Evolutionary conservation across 1,140 invertebrate genomes (phyloP).

Genomic region (Pachyrhynchus sulphureomaculatus): DNA sequence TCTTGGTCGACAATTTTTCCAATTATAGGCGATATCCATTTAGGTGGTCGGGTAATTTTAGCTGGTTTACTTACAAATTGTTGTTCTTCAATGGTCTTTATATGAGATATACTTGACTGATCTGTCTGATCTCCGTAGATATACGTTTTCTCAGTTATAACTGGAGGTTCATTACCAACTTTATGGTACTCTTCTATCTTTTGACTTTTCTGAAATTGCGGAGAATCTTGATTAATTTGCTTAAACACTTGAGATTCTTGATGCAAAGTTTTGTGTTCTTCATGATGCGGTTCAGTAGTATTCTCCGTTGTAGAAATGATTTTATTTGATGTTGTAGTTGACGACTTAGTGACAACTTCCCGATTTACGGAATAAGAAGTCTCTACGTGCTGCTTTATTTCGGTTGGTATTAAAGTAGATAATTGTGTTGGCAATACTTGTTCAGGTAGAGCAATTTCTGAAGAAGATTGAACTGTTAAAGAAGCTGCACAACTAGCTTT

Average conservation of each 20-base stretch:
- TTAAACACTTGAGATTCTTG: constrained; percentile 48
- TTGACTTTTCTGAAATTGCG: constrained; percentile 50
- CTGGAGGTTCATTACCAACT: constrained; percentile 46
- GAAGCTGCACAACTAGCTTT: constrained; percentile 66
- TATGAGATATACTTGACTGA: constrained; percentile 17
- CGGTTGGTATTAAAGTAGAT: constrained; percentile 8
- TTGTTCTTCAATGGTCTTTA: constrained; percentile 27
- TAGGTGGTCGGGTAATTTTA: constrained; percentile 62
- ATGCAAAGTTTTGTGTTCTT: constrained; percentile 49
- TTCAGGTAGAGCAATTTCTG: constrained; percentile 47
- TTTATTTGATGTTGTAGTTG: constrained; percentile 46
- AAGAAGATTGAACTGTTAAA: constrained; percentile 55
- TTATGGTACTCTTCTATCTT: constrained; percentile 58
- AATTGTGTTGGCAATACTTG: background rate
- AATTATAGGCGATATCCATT: constrained; percentile 68
- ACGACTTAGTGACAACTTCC: constrained; percentile 52
- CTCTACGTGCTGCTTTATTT: constrained; percentile 39
- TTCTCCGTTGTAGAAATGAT: constrained; percentile 36
- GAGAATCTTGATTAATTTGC: constrained; percentile 48
- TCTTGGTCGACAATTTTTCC: constrained; percentile 78
- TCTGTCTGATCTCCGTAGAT: constrained; percentile 30
- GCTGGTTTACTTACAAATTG: constrained; percentile 51
- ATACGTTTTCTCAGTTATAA: constrained; percentile 44
- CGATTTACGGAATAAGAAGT: constrained; percentile 51
- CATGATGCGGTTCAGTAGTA: constrained; percentile 44